phyloP scores from a whole-genome alignment of 2,113 vertebrate species.

The Corythornis madagascariensis region DNA sequence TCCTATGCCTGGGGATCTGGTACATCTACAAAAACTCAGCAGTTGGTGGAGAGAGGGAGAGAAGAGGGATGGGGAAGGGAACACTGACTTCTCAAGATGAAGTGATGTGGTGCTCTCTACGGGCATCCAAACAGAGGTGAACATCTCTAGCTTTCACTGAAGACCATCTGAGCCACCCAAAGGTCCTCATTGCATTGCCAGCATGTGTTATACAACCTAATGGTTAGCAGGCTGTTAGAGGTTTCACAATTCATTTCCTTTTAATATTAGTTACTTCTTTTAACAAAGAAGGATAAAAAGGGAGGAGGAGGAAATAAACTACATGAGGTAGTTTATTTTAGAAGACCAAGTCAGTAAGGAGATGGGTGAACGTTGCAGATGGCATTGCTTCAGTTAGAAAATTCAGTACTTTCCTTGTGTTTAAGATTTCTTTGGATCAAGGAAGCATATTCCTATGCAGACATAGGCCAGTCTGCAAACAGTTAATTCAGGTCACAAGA shows the following conservation, averaged over 20 bases:
- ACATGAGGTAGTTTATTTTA: neutral
- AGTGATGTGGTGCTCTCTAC: neutral
- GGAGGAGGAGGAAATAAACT: constrained; percentile 22
- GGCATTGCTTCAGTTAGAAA: constrained; percentile 19
- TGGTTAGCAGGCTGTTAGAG: constrained; percentile 21
- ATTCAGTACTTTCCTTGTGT: neutral
- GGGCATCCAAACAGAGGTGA: neutral
- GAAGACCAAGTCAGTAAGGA: neutral
- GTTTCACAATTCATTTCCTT: constrained; percentile 35
- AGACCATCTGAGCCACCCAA: neutral
- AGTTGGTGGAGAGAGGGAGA: neutral
- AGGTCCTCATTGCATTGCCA: neutral
- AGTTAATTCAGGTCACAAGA: neutral
- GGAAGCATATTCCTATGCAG: neutral
- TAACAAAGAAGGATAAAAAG: neutral
- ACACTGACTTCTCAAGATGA: neutral
- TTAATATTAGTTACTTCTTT: constrained; percentile 12
- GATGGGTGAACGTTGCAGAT: neutral
- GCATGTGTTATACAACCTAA: neutral
- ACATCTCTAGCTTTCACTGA: neutral
- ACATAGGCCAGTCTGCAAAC: neutral
- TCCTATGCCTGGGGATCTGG: neutral
- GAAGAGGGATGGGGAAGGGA: neutral
- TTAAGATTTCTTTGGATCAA: neutral
- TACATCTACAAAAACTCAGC: neutral